A percentile compares a stretch with the other conserved stretches of the same genome.
phyloP scores from a whole-genome alignment of 1,140 invertebrate genomes.

The Diachasmimorpha longicaudata region DNA sequence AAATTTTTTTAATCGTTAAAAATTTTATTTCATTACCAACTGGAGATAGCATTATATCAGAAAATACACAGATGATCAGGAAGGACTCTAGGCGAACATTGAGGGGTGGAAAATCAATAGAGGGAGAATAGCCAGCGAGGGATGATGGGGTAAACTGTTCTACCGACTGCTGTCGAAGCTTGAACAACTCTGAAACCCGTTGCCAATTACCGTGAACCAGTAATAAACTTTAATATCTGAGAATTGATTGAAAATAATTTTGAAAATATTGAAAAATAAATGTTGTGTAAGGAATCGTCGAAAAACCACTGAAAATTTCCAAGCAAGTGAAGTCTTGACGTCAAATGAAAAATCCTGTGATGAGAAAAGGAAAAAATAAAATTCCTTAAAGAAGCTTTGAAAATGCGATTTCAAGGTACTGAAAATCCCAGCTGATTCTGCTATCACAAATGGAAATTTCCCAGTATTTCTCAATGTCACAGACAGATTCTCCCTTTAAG shows the following conservation, averaged over 20 bases:
- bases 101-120: neutral
- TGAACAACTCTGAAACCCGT: neutral
- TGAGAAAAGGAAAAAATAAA: neutral
- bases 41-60: neutral
- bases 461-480: neutral
- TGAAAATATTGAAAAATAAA: too few species aligned
- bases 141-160: conserved; percentile 10
- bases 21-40: neutral
- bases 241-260: too few species aligned
- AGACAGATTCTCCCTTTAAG: neutral
- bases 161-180: neutral
- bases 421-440: neutral
- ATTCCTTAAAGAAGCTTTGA: neutral
- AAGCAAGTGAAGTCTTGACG: too few species aligned
- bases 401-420: neutral
- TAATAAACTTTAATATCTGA: neutral
- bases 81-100: neutral
- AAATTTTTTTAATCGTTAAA: neutral
- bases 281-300: too few species aligned
- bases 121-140: neutral
- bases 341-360: neutral
- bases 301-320: too few species aligned
- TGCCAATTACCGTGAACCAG: neutral
- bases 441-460: neutral
- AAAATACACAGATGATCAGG: neutral